Evolutionary conservation across 2,888 invertebrate genomes (phyloP), one percentile per base, ranked within the genome.

Genomic region (Ypsolopha scabrella): DNA sequence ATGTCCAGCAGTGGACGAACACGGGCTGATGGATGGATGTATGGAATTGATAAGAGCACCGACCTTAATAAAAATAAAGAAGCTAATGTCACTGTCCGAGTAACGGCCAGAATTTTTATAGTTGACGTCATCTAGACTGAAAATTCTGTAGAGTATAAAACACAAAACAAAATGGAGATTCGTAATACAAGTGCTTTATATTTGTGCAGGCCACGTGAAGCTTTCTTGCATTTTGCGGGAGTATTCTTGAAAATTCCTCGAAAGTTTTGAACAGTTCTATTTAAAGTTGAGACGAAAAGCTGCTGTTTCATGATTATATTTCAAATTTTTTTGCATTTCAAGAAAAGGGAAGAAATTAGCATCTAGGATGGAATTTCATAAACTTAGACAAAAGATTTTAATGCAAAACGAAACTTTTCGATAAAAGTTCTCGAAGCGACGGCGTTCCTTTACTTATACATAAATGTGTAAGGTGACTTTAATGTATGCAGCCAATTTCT

Each of bases 81-180:
- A 60, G 58, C 57, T 54, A 57, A 56, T 56, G 65, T 59, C 60
- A 59, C 63, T 64, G 63, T 59, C 60, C 57, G 49, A 55, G 50
- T 57, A 55, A 60, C 60, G 60, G 57, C 60, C 58, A 62, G 56
- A 58, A 64, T 66, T 71, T 69, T 70, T 70, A 70, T 64, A 61
- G 56, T 60, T 57, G 61, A 61, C 64, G 62, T 64, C 68, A 66
- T 60, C 54, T 57, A 60, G 67, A 64, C 68, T 62, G 59, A 57
- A 53, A 56, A 57, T 54, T 51, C 53, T 41, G 38, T 38, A 24
- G 45, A 24, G 24, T 11, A 49, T 9, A 39, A 44, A 50, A 24
- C 36, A 46, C 45, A 10, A 54, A 57, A 46, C 55, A 48, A 61
- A 60, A 63, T 58, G 57, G 59, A 54, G 53, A 53, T 56, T 56